Evolutionary conservation across 64 coral and sea anemone genomes (phyloP), one percentile per base, ranked within the genome.

Genomic region (Exaiptasia diaphana): DNA sequence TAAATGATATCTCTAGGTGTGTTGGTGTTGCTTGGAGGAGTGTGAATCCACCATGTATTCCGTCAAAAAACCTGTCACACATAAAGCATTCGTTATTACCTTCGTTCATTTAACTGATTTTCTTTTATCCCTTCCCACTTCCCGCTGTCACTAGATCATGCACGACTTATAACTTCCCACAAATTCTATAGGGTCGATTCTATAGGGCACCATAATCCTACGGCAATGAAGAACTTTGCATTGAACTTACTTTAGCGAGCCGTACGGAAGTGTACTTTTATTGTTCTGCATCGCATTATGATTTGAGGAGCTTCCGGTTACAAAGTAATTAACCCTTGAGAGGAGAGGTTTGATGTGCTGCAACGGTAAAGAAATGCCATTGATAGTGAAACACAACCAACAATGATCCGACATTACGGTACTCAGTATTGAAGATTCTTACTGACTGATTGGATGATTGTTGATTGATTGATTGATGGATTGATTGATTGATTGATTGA

Each of bases 291-390:
- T 13, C 23, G 0, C 30, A 30, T 73, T 73, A 2, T 73, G 69
- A 23, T 73, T 73, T 25, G 69, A 73, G n/a, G 69, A 85, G 29
- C 55, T 95, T 18, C 91, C 91, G 4, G 78, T 74, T 41, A 95
- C 85, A 36, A 95, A 85, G 45, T 95, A 95, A 63, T 95, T 79
- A 5, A 95, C 86, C 9, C 71, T 73, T 20, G 85, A 89, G 21
- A 85, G 34, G 4, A 76, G 31, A 32, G 64, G 59, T 50, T 95
- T 95, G 48, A 89, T 71, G 36, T 95, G 80, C 91, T 95, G 36
- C 24, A 37, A 56, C n/a, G n/a, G n/a, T n/a, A n/a, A n/a, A n/a
- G n/a, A n/a, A n/a, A n/a, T n/a, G n/a, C n/a, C n/a, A n/a, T n/a
- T n/a, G n/a, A n/a, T n/a, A n/a, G n/a, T n/a, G n/a, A n/a, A n/a